These are phyloP conservation scores for Dromococcyx pavoninus DNA, from an alignment of 2,797 vertebrate species.

Conservation along the genomic window DNA sequence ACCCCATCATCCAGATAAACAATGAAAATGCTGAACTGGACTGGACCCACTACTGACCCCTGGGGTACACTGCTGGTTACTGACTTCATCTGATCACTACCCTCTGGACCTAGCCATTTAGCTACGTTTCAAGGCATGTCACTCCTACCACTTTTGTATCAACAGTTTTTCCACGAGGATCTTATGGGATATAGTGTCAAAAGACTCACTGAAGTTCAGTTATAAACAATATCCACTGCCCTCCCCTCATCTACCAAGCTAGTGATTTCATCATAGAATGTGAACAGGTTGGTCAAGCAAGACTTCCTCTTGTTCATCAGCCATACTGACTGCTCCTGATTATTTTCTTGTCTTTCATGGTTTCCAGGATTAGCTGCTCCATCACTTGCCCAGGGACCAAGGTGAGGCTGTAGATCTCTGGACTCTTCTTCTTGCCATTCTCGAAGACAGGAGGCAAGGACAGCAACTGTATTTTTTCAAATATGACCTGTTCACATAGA, in stretches of 20 bases:
- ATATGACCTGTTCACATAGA: background rate
- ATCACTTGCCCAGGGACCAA: background rate
- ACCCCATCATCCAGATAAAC: background rate
- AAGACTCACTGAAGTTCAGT: background rate
- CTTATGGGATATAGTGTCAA: fast-evolving
- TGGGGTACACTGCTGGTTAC: background rate
- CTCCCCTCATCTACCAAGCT: background rate
- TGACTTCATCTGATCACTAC: background rate
- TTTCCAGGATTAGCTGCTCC: background rate
- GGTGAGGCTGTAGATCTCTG: background rate
- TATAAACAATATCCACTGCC: background rate
- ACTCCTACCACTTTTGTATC: background rate
- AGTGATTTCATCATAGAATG: background rate
- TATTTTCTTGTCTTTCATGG: background rate
- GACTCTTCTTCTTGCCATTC: background rate
- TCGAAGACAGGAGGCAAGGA: background rate
- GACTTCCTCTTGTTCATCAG: background rate
- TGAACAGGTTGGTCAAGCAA: background rate
- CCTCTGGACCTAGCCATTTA: background rate
- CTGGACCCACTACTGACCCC: background rate
- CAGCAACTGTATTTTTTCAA: background rate
- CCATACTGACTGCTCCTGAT: background rate
- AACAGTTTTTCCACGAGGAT: background rate
- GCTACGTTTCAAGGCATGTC: background rate
- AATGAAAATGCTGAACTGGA: background rate